Base-by-base conservation (phyloP, 2,888 invertebrate genomes). In the Heteromyza rotundicornis region DNA sequence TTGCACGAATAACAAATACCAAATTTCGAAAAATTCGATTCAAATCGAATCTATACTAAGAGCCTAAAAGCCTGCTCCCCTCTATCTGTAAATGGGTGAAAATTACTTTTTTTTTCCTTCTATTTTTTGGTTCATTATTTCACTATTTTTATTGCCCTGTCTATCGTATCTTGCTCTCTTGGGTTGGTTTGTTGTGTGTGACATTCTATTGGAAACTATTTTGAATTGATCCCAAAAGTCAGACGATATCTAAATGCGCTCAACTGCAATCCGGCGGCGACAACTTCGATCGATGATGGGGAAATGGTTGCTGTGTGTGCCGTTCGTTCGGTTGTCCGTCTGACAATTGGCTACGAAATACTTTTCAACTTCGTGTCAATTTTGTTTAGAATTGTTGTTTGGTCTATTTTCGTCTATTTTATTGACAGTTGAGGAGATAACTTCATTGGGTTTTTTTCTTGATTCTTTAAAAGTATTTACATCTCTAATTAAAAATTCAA, bases 181-280 rank as follows among this genome's bases (percentile, higher is more conserved):
- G n/a, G n/a, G n/a, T n/a, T n/a, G n/a, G n/a, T n/a, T n/a, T n/a
- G n/a, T n/a, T n/a, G n/a, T n/a, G n/a, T n/a, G 22, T 58, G 58
- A 51, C 58, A 58, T 58, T 58, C 58, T 52, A 40, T 32, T 50
- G 58, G 51, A 50, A 58, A 58, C 58, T 58, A 58, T 58, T 58
- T 58, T 40, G 22, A 36, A 22, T n/a, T 58, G 58, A 58, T 50
- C 51, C n/a, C n/a, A 17, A 50, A 58, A 57, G 49, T 24, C 57
- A 16, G 8, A n/a, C 47, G n/a, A 16, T 35, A 19, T 44, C 24
- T 16, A 57, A 49, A 49, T 22, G 32, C 17, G 19, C 19, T 19
- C 12, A 49, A 49, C 16, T 49, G 20, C 17, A 49, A 49, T 49
- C 16, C 20, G n/a, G n/a, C n/a, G n/a, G n/a, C n/a, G 49, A 17